These are phyloP conservation scores for Mellivora capensis DNA, from an alignment of 2,113 vertebrate genomes.

Conservation along the genomic window DNA sequence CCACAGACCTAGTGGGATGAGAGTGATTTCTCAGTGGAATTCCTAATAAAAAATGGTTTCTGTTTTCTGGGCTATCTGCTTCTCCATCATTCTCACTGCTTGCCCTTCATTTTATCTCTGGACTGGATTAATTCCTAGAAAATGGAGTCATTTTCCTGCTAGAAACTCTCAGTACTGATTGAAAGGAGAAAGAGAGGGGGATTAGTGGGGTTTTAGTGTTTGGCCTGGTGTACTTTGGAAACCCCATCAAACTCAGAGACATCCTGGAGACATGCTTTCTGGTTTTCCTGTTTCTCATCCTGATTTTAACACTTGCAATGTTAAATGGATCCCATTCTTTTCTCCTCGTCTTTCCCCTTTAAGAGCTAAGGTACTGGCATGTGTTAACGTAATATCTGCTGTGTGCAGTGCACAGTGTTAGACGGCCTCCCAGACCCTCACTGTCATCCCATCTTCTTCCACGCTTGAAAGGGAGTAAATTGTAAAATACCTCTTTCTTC, in stretches of 20 bases:
- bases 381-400: neutral
- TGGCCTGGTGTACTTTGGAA: neutral
- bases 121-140: conserved; percentile 40
- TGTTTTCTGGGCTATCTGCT: conserved; percentile 34
- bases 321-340: neutral
- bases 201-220: neutral
- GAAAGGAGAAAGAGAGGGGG: neutral
- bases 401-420: neutral
- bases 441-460: neutral
- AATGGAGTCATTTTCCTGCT: conserved; percentile 25
- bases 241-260: neutral
- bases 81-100: conserved; percentile 33
- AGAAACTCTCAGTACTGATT: neutral
- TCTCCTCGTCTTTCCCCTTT: neutral
- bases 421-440: neutral
- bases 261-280: neutral
- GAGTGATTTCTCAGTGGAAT: conserved; percentile 45
- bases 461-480: neutral
- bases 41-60: conserved; percentile 49
- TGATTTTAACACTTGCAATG: neutral
- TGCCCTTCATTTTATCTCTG: conserved; percentile 5
- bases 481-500: neutral
- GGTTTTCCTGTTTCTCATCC: neutral
- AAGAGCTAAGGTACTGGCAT: neutral
- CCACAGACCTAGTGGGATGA: neutral